These are phyloP conservation scores for Hippasteria phrygiana DNA, from an alignment of 53 echinoderm and acorn worm genomes.

Conservation along the genomic window DNA sequence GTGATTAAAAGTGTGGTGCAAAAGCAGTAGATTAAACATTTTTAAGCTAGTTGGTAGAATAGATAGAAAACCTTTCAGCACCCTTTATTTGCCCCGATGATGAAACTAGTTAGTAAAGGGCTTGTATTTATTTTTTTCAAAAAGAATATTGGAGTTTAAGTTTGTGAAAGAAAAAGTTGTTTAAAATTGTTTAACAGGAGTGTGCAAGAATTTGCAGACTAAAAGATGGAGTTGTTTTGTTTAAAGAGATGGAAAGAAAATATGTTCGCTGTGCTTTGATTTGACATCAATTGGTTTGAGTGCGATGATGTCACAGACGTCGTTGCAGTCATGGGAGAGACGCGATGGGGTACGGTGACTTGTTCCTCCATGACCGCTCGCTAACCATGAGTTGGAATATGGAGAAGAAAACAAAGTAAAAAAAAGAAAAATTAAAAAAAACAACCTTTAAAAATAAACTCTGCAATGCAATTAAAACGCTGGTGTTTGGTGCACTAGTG, in stretches of 20 bases:
- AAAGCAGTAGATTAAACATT: background rate
- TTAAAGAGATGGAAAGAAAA: background rate
- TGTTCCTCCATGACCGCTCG: constrained; percentile 48
- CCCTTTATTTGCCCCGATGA: background rate
- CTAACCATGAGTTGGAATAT: constrained; percentile 26
- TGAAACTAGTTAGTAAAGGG: background rate
- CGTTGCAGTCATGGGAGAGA: constrained; percentile 18
- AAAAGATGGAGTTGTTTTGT: too few relatives aligned
- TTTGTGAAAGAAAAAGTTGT: background rate
- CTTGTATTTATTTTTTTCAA: background rate
- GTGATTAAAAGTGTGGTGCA: background rate
- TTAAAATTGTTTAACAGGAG: too few relatives aligned
- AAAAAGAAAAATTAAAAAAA: background rate
- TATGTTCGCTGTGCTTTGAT: constrained; percentile 10
- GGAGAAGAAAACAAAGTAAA: background rate
- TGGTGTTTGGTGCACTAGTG: too few relatives aligned
- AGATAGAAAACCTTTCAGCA: background rate
- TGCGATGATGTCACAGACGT: background rate
- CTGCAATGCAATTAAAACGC: constrained; percentile 47
- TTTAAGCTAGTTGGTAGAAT: background rate
- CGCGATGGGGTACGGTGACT: constrained; percentile 30
- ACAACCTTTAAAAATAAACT: background rate
- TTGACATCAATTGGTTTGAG: background rate
- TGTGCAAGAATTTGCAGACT: too few relatives aligned
- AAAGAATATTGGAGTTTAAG: background rate